phyloP scores from a whole-genome alignment of 2,113 vertebrate species.

The Centrocercus urophasianus region DNA sequence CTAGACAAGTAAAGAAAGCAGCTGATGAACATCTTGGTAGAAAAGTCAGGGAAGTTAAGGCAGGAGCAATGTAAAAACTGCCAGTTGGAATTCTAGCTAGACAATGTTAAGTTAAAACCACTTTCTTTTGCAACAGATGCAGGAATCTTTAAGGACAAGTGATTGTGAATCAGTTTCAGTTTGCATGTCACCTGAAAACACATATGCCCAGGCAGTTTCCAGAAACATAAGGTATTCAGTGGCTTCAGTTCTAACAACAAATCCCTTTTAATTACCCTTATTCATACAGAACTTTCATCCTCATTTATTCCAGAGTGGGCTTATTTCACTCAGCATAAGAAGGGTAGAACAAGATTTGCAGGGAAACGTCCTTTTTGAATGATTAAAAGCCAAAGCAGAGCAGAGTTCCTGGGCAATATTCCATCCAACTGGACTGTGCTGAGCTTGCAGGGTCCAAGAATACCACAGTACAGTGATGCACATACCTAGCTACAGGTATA shows the following conservation, averaged over 20 bases:
- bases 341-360: not conserved
- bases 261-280: not conserved
- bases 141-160: not conserved
- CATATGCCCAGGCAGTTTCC: not conserved
- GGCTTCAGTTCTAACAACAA: not conserved
- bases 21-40: not conserved
- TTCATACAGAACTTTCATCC: not conserved
- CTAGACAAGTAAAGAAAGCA: not conserved
- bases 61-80: not conserved
- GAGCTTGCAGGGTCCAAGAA: not conserved
- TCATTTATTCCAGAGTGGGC: not conserved
- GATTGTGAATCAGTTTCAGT: not conserved
- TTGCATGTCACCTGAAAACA: not conserved
- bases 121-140: not conserved
- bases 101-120: not conserved
- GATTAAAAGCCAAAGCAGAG: not conserved
- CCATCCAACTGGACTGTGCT: not conserved
- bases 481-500: not conserved
- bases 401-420: not conserved
- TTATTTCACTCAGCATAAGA: not conserved
- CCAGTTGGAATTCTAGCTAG: not conserved
- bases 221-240: not conserved
- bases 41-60: not conserved
- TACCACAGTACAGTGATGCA: not conserved
- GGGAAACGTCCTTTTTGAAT: not conserved